These are phyloP conservation scores for Sinocyclocheilus grahami DNA, from an alignment of 2,113 vertebrate genomes.

Conservation along the genomic window DNA sequence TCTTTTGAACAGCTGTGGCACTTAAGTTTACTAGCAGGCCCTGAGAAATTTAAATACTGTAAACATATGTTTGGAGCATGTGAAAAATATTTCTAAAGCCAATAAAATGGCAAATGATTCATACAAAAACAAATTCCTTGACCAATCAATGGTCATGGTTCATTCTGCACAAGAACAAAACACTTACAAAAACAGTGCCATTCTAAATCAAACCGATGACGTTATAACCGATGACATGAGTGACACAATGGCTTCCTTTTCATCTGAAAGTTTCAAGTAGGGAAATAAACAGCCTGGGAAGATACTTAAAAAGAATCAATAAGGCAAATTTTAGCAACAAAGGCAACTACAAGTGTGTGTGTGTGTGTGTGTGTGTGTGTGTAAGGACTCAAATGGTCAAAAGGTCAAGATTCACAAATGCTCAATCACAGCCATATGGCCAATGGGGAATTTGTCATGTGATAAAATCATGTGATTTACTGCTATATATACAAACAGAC, in stretches of 20 bases:
- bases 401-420: conserved; percentile 35
- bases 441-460: conserved; percentile 43
- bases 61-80: neutral
- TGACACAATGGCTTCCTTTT: conserved; percentile 34
- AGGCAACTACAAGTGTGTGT: conserved; percentile 7
- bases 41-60: neutral
- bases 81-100: neutral
- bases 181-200: neutral
- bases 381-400: conserved; percentile 8
- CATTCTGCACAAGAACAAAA: conserved; percentile 5
- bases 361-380: neutral
- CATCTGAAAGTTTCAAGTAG: conserved; percentile 3
- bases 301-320: conserved; percentile 39
- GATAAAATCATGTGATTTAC: conserved; percentile 52
- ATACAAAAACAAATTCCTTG: neutral
- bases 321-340: conserved; percentile 42
- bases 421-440: conserved; percentile 20
- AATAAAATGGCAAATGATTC: neutral
- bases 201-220: neutral
- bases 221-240: conserved; percentile 9
- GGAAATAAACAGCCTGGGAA: conserved; percentile 9
- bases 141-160: neutral
- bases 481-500: conserved; percentile 34
- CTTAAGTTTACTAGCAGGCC: neutral
- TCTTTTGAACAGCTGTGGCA: neutral